Evolutionary conservation across 2,797 vertebrate species (phyloP), one percentile per base, ranked within the genome.

Genomic region (Poeciliopsis turneri): DNA sequence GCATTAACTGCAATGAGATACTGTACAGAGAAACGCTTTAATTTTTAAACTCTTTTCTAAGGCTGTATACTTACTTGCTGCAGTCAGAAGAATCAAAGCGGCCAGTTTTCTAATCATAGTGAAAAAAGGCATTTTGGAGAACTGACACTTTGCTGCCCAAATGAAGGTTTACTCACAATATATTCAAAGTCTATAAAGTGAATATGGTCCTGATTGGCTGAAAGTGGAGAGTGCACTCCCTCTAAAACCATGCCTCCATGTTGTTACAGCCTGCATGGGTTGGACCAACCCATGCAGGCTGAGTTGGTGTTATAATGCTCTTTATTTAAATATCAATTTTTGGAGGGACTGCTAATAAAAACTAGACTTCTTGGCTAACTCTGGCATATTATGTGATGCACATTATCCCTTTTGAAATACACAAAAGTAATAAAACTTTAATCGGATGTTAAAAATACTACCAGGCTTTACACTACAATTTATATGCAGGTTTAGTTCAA

Each of bases 201-300:
- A 43, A 72, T 75, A 74, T 41, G 12, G 2, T n/a, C 0, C 0
- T 83, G 81, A 82, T 82, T 84, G 85, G 82, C 74, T 86, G 45
- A 78, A 15, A 3, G 9, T 23, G 49, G 2, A 68, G 47, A 53
- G 59, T 49, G 5, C 11, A 59, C 72, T 69, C 72, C 79, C n/a
- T 57, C 53, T 20, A n/a, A 39, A 39, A 39, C 16, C 10, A 39
- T 4, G 18, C 20, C 1, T 39, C 12, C 18, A 9, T 66, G 49
- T 66, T 39, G 16, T 66, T 23, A 2, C 8, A 12, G 18, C 36
- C 33, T 66, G 36, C 20, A 23, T 66, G 16, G 3, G 33, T 66
- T 20, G 61, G 4, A 11, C 7, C 23, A 39, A 66, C 39, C 39
- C 7, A 39, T 9, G 9, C 33, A 12, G 4, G 30, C 9, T 39